Evolutionary conservation across 2,888 invertebrate genomes (phyloP), one percentile per base, ranked within the genome.

Genomic region (Agrenia bidenticulata): DNA sequence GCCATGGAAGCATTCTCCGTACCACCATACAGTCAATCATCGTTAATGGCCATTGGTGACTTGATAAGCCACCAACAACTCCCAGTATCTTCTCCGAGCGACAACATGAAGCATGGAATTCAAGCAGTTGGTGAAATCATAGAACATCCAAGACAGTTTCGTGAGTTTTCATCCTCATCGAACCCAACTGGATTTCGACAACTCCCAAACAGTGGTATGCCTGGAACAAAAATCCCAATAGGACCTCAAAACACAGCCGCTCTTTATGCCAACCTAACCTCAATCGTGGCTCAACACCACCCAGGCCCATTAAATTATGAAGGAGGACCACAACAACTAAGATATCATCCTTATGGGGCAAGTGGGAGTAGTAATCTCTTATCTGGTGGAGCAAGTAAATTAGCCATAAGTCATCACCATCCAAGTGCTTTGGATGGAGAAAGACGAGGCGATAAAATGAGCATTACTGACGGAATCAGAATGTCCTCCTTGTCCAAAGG

Each of bases 21-120:
- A 23, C 63, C 73, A 32, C 73, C 69, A 26, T 68, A 66, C 61
- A 68, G 66, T 21, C 69, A 67, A 32, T 68, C 72, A 26, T 73
- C 73, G 2, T 49, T 75, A 54, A 75, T 75, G 73, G 73, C 73
- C 13, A 75, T 75, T 63, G 72, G 70, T 63, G 75, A 73, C 42
- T 61, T 75, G 32, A 75, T 75, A 15, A 69, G 58, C 61, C 75
- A 75, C 41, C 75, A 74, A 15, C 51, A 51, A 51, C 13, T 51
- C 21, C 23, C 26, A 45, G 49, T 54, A 63, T 64, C 56, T 32
- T 56, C 15, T 39, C 64, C 15, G 39, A 63, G 24, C 66, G 64
- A n/a, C 32, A 61, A 50, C 15, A 39, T 63, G 15, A 71, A 71
- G 19, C 68, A 60, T 19, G 27, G 62, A n/a, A n/a, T 58, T 23